These are phyloP conservation scores for Oophaga pumilio DNA, from an alignment of 2,113 vertebrate species.

Conservation along the genomic window DNA sequence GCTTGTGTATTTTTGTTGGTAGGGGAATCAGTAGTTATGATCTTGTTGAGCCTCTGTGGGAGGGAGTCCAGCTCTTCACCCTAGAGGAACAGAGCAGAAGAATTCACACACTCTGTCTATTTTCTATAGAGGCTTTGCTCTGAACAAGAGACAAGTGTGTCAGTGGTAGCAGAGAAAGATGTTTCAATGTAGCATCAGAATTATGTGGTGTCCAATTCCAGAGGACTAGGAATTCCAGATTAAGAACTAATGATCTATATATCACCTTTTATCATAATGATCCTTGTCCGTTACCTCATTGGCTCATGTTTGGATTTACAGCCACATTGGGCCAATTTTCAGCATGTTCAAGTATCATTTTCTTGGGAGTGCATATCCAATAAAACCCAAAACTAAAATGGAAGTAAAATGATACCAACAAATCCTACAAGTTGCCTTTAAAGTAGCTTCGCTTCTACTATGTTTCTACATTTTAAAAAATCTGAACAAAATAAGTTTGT, in stretches of 20 bases:
- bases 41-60: slow-evolving; percentile 18
- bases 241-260: too few relatives aligned
- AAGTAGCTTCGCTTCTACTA: background rate
- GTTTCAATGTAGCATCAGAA: too few relatives aligned
- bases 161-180: background rate
- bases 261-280: too few relatives aligned
- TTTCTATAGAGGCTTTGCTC: background rate
- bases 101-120: slow-evolving; percentile 37
- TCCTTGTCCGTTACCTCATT: too few relatives aligned
- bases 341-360: background rate
- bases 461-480: background rate
- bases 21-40: background rate
- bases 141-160: background rate
- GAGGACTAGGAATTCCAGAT: too few relatives aligned
- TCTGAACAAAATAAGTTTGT: background rate
- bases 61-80: background rate
- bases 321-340: too few relatives aligned
- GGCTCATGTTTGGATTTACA: too few relatives aligned
- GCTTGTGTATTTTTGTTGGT: slow-evolving; percentile 2
- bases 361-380: too few relatives aligned
- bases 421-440: background rate
- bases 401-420: too few relatives aligned
- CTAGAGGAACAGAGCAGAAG: background rate
- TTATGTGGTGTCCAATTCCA: too few relatives aligned
- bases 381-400: too few relatives aligned